Conservation (phyloP, 2,113 vertebrate species). For the Arothron firmamentum region DNA sequence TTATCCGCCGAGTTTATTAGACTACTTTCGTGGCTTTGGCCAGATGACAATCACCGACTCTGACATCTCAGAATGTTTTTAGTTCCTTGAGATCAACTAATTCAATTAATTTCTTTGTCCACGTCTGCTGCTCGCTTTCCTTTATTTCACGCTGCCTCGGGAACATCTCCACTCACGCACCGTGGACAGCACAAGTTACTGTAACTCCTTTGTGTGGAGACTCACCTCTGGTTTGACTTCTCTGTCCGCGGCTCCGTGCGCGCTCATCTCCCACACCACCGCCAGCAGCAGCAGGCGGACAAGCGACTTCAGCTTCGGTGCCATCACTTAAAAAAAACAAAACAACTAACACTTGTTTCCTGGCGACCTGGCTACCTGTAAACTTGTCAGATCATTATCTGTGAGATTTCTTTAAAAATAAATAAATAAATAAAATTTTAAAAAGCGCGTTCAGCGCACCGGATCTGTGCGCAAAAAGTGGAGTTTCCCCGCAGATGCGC, state of each 20-base stretch:
- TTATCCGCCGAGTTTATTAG: not conserved
- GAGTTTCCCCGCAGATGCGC: not conserved
- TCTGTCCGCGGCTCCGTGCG: slow-evolving; percentile 51
- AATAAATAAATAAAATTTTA: too few relatives aligned
- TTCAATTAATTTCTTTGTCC: too few relatives aligned
- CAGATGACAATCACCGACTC: too few relatives aligned
- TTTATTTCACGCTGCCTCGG: too few relatives aligned
- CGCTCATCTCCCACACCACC: slow-evolving; percentile 54
- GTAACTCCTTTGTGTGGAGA: not conserved
- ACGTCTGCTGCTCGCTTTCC: too few relatives aligned
- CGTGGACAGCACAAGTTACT: too few relatives aligned
- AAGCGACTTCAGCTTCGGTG: slow-evolving; percentile 36
- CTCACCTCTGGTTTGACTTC: slow-evolving; percentile 71
- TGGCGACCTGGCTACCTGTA: not conserved
- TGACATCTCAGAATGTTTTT: too few relatives aligned
- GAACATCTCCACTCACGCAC: too few relatives aligned
- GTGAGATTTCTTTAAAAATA: not conserved
- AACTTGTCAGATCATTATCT: slow-evolving; percentile 68
- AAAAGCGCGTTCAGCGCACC: slow-evolving; percentile 4
- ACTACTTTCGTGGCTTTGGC: not conserved
- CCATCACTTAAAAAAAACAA: slow-evolving; percentile 51
- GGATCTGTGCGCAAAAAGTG: not conserved
- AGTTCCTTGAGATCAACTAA: too few relatives aligned
- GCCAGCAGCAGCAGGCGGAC: slow-evolving; percentile 63
- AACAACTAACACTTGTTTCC: not conserved